Conservation (phyloP, 1,140 invertebrate genomes). For the Colletes gigas region DNA sequence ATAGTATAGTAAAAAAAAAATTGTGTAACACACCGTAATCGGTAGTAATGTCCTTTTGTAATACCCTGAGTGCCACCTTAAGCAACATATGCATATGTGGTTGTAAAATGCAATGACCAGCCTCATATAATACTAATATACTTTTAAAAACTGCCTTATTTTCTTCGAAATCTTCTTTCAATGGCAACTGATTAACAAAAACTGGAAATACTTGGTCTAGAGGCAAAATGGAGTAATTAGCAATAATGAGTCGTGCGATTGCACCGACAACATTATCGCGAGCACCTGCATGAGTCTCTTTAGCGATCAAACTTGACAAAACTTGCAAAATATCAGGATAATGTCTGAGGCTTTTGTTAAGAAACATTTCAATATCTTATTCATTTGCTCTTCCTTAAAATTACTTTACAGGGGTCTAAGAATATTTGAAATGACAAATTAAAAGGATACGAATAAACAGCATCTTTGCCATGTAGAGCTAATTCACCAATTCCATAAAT, state of each 20-base stretch:
- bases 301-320: conserved; percentile 84
- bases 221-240: conserved; percentile 84
- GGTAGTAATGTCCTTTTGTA: conserved; percentile 80
- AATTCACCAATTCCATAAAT: conserved; percentile 90
- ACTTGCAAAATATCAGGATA: conserved; percentile 85
- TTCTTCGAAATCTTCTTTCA: conserved; percentile 89
- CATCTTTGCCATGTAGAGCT: conserved; percentile 83
- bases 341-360: conserved; percentile 76
- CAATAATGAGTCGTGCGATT: conserved; percentile 87
- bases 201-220: conserved; percentile 87
- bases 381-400: background rate
- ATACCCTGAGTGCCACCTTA: conserved; percentile 80
- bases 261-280: conserved; percentile 91
- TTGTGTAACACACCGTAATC: conserved; percentile 75
- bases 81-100: conserved; percentile 82
- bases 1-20: conserved; percentile 13
- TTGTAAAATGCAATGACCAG: conserved; percentile 81
- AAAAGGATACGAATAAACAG: conserved; percentile 83
- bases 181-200: conserved; percentile 86
- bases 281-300: conserved; percentile 84
- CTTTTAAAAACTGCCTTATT: conserved; percentile 87
- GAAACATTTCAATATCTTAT: conserved; percentile 40
- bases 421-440: background rate
- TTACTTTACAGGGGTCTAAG: background rate
- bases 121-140: conserved; percentile 84